phyloP scores from a whole-genome alignment of 2,888 invertebrate species.

The Lepidocyrtinus sp. region DNA sequence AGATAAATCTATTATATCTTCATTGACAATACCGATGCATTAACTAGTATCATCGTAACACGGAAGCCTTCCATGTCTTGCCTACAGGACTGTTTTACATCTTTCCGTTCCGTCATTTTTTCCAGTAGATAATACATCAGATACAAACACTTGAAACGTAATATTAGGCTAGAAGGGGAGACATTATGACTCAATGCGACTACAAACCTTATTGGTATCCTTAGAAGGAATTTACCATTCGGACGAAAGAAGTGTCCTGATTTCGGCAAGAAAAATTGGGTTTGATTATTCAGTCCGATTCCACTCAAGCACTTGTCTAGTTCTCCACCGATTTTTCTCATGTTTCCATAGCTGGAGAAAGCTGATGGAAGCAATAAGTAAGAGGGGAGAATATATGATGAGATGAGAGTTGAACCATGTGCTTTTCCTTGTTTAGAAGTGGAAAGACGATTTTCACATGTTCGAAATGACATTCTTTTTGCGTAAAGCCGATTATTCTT shows the following conservation, averaged over 20 bases:
- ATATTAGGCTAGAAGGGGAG: no score
- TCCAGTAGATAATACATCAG: no score
- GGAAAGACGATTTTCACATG: slow-evolving; percentile 2
- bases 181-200: no score
- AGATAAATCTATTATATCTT: slow-evolving; percentile 53
- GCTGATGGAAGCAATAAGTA: background rate
- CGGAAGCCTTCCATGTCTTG: no score
- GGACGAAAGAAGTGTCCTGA: background rate
- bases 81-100: slow-evolving; percentile 13
- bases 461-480: slow-evolving; percentile 11
- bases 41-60: slow-evolving; percentile 22
- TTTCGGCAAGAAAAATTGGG: slow-evolving; percentile 1
- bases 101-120: slow-evolving; percentile 14
- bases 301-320: slow-evolving; percentile 46
- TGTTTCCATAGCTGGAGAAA: background rate
- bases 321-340: slow-evolving; percentile 37
- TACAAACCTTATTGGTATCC: no score
- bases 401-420: slow-evolving; percentile 19
- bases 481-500: slow-evolving; percentile 42
- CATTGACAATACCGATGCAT: slow-evolving; percentile 39
- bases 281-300: slow-evolving; percentile 40
- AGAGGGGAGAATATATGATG: background rate
- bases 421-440: slow-evolving; percentile 13
- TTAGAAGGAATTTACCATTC: slow-evolving; percentile 1
- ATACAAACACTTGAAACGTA: no score